Conservation (phyloP, 2,888 invertebrate genomes). For the Ophonus ardosiacus region DNA sequence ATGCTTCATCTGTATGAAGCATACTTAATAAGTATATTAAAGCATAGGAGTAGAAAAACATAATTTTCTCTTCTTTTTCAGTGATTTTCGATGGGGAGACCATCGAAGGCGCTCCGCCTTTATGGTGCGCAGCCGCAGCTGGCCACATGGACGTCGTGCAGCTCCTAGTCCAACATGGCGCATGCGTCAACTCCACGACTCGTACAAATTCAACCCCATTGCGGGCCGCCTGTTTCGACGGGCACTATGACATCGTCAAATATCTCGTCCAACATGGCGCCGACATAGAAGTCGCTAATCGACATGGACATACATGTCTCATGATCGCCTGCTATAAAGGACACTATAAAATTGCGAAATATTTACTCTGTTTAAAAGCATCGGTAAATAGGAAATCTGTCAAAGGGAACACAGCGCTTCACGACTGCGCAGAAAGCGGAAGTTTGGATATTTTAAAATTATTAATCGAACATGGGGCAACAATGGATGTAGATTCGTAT, state of each 20-base stretch:
- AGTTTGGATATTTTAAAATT: constrained; percentile 94
- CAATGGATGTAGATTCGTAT: constrained; percentile 96
- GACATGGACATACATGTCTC: constrained; percentile 96
- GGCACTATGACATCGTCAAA: constrained; percentile 95
- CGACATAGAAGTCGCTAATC: constrained; percentile 97
- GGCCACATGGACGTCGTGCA: constrained; percentile 93
- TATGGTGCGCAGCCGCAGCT: constrained; percentile 99
- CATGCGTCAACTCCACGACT: constrained; percentile 96
- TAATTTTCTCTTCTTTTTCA: constrained; percentile 70
- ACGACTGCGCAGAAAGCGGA: constrained; percentile 98
- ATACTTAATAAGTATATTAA: no score
- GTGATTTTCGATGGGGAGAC: constrained; percentile 98
- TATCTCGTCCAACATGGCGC: constrained; percentile 81
- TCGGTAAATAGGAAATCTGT: constrained; percentile 95
- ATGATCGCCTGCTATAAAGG: constrained; percentile 99
- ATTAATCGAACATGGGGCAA: constrained; percentile 90
- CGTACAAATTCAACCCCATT: constrained; percentile 96
- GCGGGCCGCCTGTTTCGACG: constrained; percentile 97
- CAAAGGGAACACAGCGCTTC: constrained; percentile 96
- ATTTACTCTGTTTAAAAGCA: constrained; percentile 90
- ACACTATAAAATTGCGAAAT: constrained; percentile 93
- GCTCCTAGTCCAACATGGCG: constrained; percentile 89
- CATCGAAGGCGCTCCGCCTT: constrained; percentile 96
- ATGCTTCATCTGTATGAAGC: no score
- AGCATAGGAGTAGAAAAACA: no score